Evolutionary conservation across 1,140 invertebrate genomes (phyloP).

Genomic region (Drosophila virilis): DNA sequence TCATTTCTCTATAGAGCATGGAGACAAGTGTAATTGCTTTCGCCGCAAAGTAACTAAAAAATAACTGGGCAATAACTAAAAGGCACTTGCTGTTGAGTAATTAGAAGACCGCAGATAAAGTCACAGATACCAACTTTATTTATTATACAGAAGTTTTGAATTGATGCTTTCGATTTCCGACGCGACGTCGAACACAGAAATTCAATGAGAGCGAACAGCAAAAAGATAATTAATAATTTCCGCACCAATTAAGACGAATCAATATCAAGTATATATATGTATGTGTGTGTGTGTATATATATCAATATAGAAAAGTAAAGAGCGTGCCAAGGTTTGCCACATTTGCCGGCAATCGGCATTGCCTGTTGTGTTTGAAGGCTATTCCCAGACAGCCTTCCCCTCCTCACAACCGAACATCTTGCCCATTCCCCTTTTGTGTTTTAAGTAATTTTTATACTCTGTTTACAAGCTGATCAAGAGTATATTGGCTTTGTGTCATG

Average conservation of each 20-base stretch:
- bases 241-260: slow-evolving; percentile 71
- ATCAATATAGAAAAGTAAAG: background rate
- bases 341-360: slow-evolving; percentile 1
- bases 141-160: background rate
- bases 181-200: background rate
- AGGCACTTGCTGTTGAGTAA: slow-evolving; percentile 23
- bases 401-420: no score
- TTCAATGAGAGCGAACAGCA: slow-evolving; percentile 20
- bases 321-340: slow-evolving; percentile 39
- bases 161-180: slow-evolving; percentile 53
- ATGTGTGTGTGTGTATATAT: background rate
- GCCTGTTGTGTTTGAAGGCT: background rate
- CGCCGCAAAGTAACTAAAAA: slow-evolving; percentile 8
- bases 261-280: slow-evolving; percentile 15
- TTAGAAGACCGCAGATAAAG: slow-evolving; percentile 33
- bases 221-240: slow-evolving; percentile 79
- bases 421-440: background rate
- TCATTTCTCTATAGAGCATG: background rate
- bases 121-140: slow-evolving; percentile 11
- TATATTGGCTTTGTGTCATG: background rate
- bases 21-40: background rate
- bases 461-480: background rate
- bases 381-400: background rate
- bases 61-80: slow-evolving; percentile 8
- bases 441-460: slow-evolving; percentile 4